Evolutionary conservation across 2,797 vertebrate genomes (phyloP).

Genomic region (Lutjanus argentimaculatus): DNA sequence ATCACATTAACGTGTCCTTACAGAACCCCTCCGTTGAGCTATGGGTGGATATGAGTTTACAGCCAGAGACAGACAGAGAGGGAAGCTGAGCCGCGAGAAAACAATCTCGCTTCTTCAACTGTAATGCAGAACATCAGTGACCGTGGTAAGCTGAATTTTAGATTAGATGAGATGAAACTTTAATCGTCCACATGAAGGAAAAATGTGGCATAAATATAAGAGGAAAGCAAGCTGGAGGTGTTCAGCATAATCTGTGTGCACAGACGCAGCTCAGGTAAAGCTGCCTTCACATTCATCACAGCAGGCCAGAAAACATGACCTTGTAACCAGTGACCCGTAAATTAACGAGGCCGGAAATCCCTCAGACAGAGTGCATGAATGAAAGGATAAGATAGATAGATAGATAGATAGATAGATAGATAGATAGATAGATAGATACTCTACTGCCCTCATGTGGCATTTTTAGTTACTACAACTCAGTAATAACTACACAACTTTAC

Average conservation of each 20-base stretch:
- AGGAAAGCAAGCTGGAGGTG: not conserved
- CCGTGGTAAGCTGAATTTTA: conserved; percentile 1
- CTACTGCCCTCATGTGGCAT: conserved; percentile 53
- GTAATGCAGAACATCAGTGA: conserved; percentile 4
- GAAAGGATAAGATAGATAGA: not conserved
- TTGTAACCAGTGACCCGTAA: not conserved
- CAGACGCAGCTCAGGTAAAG: not conserved
- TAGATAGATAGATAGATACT: conserved; percentile 6
- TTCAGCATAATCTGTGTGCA: not conserved
- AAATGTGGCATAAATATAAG: not conserved
- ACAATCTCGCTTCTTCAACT: not conserved
- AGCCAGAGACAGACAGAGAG: conserved; percentile 1
- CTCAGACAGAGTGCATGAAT: not conserved
- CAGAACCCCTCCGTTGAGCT: conserved; percentile 45
- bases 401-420: conserved; percentile 4
- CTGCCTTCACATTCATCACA: not conserved
- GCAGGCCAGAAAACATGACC: not conserved
- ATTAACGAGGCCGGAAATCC: not conserved
- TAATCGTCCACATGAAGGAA: not conserved
- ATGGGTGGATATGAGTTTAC: conserved; percentile 24
- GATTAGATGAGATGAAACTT: not conserved
- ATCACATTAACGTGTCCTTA: conserved; percentile 50
- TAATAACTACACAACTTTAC: not conserved
- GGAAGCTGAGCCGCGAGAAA: conserved; percentile 6
- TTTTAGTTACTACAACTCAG: conserved; percentile 4